These are phyloP conservation scores for Dione juno DNA, from an alignment of 2,888 invertebrate species.

Conservation along the genomic window DNA sequence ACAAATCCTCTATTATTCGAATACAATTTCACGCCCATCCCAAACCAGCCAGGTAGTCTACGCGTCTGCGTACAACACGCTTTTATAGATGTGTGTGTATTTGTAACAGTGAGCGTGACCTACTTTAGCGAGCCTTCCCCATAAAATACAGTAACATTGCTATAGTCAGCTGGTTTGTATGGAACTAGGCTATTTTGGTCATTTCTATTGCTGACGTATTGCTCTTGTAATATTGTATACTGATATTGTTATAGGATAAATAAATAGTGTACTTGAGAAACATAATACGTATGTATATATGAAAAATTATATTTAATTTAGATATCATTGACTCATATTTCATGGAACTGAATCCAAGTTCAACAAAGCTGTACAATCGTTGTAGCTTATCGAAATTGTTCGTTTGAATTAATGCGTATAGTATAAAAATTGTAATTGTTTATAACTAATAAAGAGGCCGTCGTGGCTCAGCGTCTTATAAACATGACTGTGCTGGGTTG, in stretches of 20 bases:
- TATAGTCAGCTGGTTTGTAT: slow-evolving; percentile 32
- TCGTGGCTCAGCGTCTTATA: too few relatives aligned
- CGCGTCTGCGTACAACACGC: slow-evolving; percentile 37
- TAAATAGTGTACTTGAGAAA: too few relatives aligned
- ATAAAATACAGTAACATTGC: slow-evolving; percentile 34
- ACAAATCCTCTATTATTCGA: slow-evolving; percentile 53
- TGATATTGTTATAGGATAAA: slow-evolving; percentile 7
- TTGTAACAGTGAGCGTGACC: slow-evolving; percentile 67
- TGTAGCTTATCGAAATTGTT: too few relatives aligned
- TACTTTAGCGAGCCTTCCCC: slow-evolving; percentile 47
- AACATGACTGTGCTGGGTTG: too few relatives aligned
- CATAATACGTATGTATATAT: background rate
- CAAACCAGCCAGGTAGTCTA: slow-evolving; percentile 58
- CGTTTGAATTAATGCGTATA: too few relatives aligned
- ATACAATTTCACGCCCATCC: slow-evolving; percentile 51
- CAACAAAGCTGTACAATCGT: background rate
- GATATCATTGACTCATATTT: background rate
- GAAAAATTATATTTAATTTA: background rate
- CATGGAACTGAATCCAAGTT: background rate
- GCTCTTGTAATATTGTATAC: background rate
- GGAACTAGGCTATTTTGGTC: slow-evolving; percentile 33
- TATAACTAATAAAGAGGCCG: too few relatives aligned
- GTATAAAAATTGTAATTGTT: too few relatives aligned
- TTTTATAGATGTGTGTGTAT: slow-evolving; percentile 47
- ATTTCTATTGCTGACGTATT: slow-evolving; percentile 26